Conservation (phyloP, 2,797 vertebrate genomes). For the Hyperoplus immaculatus region DNA sequence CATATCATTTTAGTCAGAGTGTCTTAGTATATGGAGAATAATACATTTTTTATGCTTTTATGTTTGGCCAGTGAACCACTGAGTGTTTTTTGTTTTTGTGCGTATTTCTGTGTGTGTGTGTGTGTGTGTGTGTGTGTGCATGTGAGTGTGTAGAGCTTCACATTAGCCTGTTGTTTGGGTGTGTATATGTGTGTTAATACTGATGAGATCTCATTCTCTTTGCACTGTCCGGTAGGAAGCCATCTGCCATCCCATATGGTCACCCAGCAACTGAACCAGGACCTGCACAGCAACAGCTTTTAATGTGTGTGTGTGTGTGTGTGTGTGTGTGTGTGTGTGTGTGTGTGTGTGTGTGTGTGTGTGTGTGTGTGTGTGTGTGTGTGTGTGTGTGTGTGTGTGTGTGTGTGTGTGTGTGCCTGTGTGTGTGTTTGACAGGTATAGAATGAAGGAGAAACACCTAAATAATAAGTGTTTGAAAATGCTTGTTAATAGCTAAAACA, state of each 20-base stretch:
- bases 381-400: neutral
- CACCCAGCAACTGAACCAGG: conserved; percentile 51
- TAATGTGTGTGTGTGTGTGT: conserved; percentile 4
- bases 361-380: too few relatives aligned
- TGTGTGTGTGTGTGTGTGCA: conserved; percentile 37
- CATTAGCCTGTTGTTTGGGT: conserved; percentile 45
- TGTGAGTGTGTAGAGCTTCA: conserved; percentile 12
- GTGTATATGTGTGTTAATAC: conserved; percentile 58
- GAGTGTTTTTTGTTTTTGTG: conserved; percentile 15
- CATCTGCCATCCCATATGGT: conserved; percentile 83
- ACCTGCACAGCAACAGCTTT: conserved; percentile 40
- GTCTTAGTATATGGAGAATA: neutral
- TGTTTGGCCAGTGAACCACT: neutral
- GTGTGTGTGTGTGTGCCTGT: conserved; percentile 2
- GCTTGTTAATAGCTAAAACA: conserved; percentile 18
- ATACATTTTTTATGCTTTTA: neutral
- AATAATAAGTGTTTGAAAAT: conserved; percentile 12
- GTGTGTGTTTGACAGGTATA: neutral
- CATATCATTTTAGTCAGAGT: neutral
- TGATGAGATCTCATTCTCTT: conserved; percentile 69
- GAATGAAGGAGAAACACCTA: conserved; percentile 2
- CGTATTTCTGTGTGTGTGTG: conserved; percentile 31
- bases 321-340: conserved; percentile 5
- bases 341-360: too few relatives aligned
- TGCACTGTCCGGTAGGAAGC: conserved; percentile 56